Percentiles rank a stretch among this genome's conserved stretches.
These are phyloP conservation scores for Thumatha senex DNA, from an alignment of 2,888 invertebrate species.

Conservation along the genomic window DNA sequence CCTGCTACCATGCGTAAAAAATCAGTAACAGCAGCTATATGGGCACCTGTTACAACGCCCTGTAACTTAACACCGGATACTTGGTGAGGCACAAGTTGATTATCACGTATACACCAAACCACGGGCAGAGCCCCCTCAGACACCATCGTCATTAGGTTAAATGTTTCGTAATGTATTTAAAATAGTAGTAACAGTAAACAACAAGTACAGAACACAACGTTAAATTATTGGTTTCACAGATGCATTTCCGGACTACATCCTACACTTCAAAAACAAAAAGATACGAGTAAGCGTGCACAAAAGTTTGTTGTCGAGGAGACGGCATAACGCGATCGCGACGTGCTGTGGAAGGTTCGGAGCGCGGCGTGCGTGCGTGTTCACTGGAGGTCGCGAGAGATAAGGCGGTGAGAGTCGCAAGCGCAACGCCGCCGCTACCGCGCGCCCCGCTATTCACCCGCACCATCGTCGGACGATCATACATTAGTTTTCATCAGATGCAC, in stretches of 20 bases:
- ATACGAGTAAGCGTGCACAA: constrained; percentile 60
- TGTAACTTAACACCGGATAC: constrained; percentile 86
- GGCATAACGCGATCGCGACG: constrained; percentile 73
- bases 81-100: constrained; percentile 87
- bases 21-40: constrained; percentile 86
- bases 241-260: constrained; percentile 65
- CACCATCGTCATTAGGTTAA: constrained; percentile 80
- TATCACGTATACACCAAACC: constrained; percentile 87
- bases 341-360: constrained; percentile 55
- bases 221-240: constrained; percentile 50
- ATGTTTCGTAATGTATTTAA: constrained; percentile 29
- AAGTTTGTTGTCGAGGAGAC: constrained; percentile 61
- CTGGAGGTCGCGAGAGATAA: constrained; percentile 83
- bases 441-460: constrained; percentile 60
- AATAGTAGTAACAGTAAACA: constrained; percentile 17
- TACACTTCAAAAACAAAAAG: constrained; percentile 62
- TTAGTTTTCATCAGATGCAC: constrained; percentile 75
- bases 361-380: constrained; percentile 76
- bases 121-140: constrained; percentile 85
- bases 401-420: constrained; percentile 80
- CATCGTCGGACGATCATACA: constrained; percentile 69
- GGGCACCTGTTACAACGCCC: constrained; percentile 86
- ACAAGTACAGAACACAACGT: constrained; percentile 36
- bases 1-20: constrained; percentile 86
- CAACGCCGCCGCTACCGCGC: constrained; percentile 60